Evolutionary conservation across 2,888 invertebrate genomes (phyloP).

Genomic region (Rapana venosa): DNA sequence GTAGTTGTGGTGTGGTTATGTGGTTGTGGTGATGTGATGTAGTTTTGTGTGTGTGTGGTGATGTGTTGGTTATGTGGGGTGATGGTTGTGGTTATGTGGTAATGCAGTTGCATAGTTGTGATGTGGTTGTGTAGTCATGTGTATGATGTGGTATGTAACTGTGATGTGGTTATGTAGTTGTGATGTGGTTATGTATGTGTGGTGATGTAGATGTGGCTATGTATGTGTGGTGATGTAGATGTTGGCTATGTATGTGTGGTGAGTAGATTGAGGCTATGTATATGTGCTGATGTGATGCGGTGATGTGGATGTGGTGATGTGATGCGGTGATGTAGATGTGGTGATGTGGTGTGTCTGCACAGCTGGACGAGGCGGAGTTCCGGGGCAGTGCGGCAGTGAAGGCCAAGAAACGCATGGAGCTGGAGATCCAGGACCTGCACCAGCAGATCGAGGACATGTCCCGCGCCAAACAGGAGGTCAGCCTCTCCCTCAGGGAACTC

Average conservation of each 20-base stretch:
- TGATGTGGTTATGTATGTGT: background rate
- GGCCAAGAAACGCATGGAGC: slow-evolving; percentile 90
- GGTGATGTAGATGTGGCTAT: background rate
- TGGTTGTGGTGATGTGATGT: too few species aligned
- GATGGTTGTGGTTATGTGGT: background rate
- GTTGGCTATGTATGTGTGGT: background rate
- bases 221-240: background rate
- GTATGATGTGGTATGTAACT: background rate
- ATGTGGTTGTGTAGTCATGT: background rate
- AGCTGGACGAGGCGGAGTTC: slow-evolving; percentile 94
- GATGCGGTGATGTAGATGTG: background rate
- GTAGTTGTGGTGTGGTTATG: too few species aligned
- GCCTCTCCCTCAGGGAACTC: background rate
- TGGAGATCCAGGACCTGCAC: slow-evolving; percentile 90
- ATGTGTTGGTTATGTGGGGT: background rate
- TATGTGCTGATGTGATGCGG: background rate
- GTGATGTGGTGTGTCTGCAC: slow-evolving; percentile 55
- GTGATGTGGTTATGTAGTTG: background rate
- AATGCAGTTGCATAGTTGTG: too few species aligned
- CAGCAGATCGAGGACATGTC: slow-evolving; percentile 90
- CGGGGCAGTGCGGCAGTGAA: slow-evolving; percentile 90
- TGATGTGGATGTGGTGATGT: background rate
- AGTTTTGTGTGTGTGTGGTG: too few species aligned
- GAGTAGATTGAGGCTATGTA: background rate
- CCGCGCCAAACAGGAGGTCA: slow-evolving; percentile 85